Percentiles rank a stretch among this genome's conserved stretches.
phyloP scores from a whole-genome alignment of 2,888 invertebrate genomes.

The Arenicola marina region DNA sequence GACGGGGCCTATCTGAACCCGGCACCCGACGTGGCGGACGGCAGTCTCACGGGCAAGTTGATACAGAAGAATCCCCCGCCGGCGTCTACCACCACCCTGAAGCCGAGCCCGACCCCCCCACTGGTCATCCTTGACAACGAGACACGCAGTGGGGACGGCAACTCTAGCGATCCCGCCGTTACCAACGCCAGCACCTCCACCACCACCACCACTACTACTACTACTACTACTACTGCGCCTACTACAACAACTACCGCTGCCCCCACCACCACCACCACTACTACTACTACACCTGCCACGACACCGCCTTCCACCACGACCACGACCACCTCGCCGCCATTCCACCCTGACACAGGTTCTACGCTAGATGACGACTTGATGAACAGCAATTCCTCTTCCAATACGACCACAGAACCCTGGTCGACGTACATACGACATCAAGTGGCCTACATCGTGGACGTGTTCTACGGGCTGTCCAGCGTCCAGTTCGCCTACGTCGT shows the following conservation, averaged over 20 bases:
- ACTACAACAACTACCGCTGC: slow-evolving; percentile 19
- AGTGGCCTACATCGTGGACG: slow-evolving; percentile 28
- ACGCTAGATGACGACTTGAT: no score
- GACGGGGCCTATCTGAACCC: slow-evolving; percentile 1
- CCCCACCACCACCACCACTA: slow-evolving; percentile 24
- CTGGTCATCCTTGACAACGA: no score
- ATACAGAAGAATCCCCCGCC: no score
- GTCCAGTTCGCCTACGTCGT: slow-evolving; percentile 60
- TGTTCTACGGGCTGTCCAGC: slow-evolving; percentile 42
- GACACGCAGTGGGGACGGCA: no score
- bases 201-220: background rate
- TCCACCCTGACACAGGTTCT: no score
- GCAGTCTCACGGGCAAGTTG: background rate
- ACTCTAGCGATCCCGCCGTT: no score
- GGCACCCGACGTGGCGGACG: background rate
- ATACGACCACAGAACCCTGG: no score
- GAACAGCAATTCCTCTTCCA: no score
- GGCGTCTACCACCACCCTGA: no score
- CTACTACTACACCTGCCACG: slow-evolving; percentile 15
- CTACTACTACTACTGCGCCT: slow-evolving; percentile 14
- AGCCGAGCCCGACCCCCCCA: no score
- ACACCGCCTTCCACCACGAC: slow-evolving; percentile 5
- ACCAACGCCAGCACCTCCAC: no score
- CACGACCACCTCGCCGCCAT: background rate
- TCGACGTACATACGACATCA: background rate